Conservation (phyloP, 2,797 vertebrate species). For the Okamejei kenojei region DNA sequence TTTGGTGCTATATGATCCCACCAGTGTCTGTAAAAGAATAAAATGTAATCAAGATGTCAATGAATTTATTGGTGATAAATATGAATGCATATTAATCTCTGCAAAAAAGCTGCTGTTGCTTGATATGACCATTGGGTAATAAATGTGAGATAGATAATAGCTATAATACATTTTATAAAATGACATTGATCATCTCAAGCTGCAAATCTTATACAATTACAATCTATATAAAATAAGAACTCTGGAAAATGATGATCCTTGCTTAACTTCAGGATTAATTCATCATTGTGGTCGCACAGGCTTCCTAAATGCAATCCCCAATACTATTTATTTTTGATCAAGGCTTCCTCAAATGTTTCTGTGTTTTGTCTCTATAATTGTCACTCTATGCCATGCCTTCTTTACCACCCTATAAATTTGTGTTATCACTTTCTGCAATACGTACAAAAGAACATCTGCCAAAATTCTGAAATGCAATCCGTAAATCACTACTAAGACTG, state of each 20-base stretch:
- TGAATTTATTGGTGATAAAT: not conserved
- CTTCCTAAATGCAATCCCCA: too few species aligned
- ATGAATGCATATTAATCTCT: not conserved
- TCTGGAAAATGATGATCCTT: not conserved
- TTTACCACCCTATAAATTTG: too few species aligned
- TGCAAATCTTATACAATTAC: not conserved
- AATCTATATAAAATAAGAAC: not conserved
- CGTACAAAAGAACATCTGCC: not conserved
- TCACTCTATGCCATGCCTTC: too few species aligned
- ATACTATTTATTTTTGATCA: not conserved
- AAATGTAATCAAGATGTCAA: not conserved
- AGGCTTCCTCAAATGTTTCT: not conserved
- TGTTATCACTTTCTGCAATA: not conserved
- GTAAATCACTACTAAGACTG: too few species aligned
- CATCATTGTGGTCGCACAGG: too few species aligned
- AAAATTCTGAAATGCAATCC: not conserved
- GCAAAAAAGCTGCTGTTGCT: not conserved
- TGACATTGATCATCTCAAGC: not conserved
- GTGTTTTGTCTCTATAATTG: not conserved
- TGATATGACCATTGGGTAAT: not conserved
- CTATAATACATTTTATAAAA: slow-evolving; percentile 5
- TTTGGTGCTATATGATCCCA: not conserved
- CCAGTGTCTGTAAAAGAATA: not conserved
- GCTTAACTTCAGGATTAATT: not conserved
- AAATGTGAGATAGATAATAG: not conserved